These are phyloP conservation scores for Odontophorus gujanensis DNA, from an alignment of 2,113 vertebrate genomes.

Conservation along the genomic window DNA sequence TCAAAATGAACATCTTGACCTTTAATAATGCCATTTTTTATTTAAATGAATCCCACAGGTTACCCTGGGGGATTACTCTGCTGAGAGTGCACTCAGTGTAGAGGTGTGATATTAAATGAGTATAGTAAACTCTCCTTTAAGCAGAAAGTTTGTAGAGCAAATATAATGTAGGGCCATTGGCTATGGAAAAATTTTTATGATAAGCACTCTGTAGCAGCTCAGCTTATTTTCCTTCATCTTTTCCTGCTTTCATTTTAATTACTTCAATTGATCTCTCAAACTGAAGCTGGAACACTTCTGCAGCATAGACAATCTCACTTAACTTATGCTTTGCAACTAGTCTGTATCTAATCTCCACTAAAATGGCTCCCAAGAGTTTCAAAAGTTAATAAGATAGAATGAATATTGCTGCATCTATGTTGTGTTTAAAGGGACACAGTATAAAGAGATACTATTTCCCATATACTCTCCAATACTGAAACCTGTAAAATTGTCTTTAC, in stretches of 20 bases:
- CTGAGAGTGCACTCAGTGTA: background rate
- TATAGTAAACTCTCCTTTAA: constrained; percentile 26
- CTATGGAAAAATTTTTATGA: constrained; percentile 10
- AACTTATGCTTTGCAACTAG: background rate
- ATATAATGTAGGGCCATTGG: constrained; percentile 26
- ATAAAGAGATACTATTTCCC: background rate
- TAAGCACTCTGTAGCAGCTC: constrained; percentile 28
- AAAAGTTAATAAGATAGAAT: constrained; percentile 11
- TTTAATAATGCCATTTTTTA: constrained; percentile 32
- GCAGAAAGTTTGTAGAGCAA: constrained; percentile 51
- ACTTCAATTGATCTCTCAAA: constrained; percentile 18
- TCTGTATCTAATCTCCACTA: background rate
- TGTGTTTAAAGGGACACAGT: constrained; percentile 21
- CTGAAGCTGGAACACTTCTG: constrained; percentile 2
- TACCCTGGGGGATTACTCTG: constrained; percentile 9
- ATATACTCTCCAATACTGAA: background rate
- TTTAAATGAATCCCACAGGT: background rate
- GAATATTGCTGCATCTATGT: background rate
- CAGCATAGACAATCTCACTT: background rate
- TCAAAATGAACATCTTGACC: constrained; percentile 2
- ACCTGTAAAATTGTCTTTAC: background rate
- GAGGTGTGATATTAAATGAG: constrained; percentile 55
- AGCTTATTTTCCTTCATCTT: constrained; percentile 26
- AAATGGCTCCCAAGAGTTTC: constrained; percentile 3
- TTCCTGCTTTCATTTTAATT: constrained; percentile 15